Conservation (phyloP, 2,113 vertebrate species). For the Takifugu bimaculatus region DNA sequence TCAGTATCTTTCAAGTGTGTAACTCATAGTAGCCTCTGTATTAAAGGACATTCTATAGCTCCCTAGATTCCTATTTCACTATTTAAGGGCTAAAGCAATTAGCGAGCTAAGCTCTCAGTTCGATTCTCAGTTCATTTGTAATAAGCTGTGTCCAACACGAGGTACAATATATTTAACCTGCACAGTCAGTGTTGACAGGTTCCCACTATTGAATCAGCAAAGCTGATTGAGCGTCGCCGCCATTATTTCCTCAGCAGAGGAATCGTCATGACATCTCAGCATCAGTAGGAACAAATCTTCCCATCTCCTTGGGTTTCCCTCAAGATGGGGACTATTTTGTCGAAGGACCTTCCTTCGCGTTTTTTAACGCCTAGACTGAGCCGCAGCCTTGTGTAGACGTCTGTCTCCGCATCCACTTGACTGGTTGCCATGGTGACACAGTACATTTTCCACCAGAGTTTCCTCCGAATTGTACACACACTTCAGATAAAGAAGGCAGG, state of each 20-base stretch:
- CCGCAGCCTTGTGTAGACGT: slow-evolving; percentile 35
- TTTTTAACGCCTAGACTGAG: slow-evolving; percentile 9
- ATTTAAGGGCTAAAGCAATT: slow-evolving; percentile 2
- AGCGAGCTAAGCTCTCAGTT: background rate
- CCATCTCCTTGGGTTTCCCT: slow-evolving; percentile 20
- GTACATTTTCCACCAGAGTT: slow-evolving; percentile 32
- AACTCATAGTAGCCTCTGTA: slow-evolving; percentile 13
- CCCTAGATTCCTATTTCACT: slow-evolving; percentile 11
- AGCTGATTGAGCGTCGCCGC: background rate
- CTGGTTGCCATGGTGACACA: slow-evolving; percentile 55
- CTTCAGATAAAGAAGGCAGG: slow-evolving; percentile 17
- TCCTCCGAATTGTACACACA: slow-evolving; percentile 27
- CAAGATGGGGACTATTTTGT: slow-evolving; percentile 19
- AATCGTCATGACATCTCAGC: slow-evolving; percentile 38
- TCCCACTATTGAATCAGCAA: background rate
- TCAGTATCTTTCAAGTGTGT: slow-evolving; percentile 32
- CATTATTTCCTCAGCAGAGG: background rate
- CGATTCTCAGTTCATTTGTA: background rate
- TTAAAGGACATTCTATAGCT: slow-evolving; percentile 21
- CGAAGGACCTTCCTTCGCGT: slow-evolving; percentile 19
- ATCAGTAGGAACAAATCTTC: slow-evolving; percentile 27
- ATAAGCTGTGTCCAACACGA: background rate
- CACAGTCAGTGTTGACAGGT: background rate
- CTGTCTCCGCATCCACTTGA: slow-evolving; percentile 43
- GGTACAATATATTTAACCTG: background rate